Percentiles rank a stretch among this genome's conserved stretches.
Evolutionary conservation across 2,113 vertebrate genomes (phyloP).

Genomic region (Formicarius rufipectus): DNA sequence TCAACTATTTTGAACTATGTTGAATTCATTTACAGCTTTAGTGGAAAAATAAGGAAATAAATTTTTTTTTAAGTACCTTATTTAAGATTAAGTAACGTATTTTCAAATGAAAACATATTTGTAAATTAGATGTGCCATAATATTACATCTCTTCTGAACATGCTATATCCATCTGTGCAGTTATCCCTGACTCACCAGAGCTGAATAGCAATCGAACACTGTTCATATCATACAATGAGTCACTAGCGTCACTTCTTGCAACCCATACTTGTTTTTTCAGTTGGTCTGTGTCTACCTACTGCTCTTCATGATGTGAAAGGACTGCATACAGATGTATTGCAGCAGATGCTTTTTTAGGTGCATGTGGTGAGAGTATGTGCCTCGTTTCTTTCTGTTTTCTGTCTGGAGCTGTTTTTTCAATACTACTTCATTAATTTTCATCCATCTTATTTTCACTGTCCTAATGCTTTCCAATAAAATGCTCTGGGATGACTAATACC

Average conservation of each 20-base stretch:
- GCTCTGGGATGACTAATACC: not conserved
- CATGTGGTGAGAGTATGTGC: not conserved
- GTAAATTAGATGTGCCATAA: not conserved
- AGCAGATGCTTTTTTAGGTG: not conserved
- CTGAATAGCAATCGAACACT: not conserved
- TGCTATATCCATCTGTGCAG: not conserved
- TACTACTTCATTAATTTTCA: not conserved
- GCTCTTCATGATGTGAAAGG: not conserved
- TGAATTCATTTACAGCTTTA: slow-evolving; percentile 53
- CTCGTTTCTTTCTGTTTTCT: not conserved
- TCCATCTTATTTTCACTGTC: not conserved
- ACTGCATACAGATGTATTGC: not conserved
- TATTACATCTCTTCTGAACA: not conserved
- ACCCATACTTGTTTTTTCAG: not conserved
- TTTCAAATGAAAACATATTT: not conserved
- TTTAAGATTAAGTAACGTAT: not conserved
- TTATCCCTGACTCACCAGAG: not conserved
- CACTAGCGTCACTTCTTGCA: not conserved
- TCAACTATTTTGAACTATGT: slow-evolving; percentile 47
- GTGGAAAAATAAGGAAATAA: slow-evolving; percentile 37
- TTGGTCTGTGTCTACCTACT: not conserved
- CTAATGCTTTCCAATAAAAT: not conserved
- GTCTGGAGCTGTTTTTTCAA: not conserved
- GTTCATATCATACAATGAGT: not conserved
- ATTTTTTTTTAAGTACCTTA: slow-evolving; percentile 13